These are phyloP conservation scores for Papilio machaon DNA, from an alignment of 1,140 invertebrate species.

Conservation along the genomic window DNA sequence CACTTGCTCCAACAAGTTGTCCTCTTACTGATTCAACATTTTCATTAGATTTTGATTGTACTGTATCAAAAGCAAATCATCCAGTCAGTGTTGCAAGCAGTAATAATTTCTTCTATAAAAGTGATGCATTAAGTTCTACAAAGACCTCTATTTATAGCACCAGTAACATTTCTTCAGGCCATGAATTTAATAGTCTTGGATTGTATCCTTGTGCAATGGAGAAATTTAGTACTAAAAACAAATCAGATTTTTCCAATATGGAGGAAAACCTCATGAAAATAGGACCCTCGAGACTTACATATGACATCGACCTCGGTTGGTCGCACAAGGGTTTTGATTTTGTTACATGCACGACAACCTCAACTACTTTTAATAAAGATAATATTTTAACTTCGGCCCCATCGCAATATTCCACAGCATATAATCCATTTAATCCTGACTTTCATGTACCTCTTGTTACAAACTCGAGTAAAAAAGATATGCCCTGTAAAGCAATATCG, in stretches of 20 bases:
- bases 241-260: conserved; percentile 69
- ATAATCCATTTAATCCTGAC: conserved; percentile 77
- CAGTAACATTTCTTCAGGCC: conserved; percentile 72
- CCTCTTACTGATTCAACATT: conserved; percentile 64
- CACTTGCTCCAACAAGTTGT: conserved; percentile 64
- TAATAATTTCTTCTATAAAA: conserved; percentile 75
- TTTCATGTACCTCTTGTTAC: conserved; percentile 74
- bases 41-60: conserved; percentile 73
- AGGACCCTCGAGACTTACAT: conserved; percentile 73
- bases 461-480: conserved; percentile 68
- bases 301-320: conserved; percentile 78
- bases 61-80: conserved; percentile 66
- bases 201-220: conserved; percentile 78
- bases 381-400: conserved; percentile 65
- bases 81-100: conserved; percentile 56
- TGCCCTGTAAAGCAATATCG: conserved; percentile 58
- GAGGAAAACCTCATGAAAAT: conserved; percentile 78
- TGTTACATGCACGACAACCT: conserved; percentile 68
- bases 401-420: conserved; percentile 66
- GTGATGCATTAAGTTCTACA: conserved; percentile 67
- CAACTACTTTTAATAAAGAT: conserved; percentile 70
- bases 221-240: conserved; percentile 73
- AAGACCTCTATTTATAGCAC: conserved; percentile 76
- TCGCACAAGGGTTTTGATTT: conserved; percentile 78
- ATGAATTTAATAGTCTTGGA: conserved; percentile 73